Evolutionary conservation across 2,113 vertebrate species (phyloP).

Genomic region (Poecilia latipinna): DNA sequence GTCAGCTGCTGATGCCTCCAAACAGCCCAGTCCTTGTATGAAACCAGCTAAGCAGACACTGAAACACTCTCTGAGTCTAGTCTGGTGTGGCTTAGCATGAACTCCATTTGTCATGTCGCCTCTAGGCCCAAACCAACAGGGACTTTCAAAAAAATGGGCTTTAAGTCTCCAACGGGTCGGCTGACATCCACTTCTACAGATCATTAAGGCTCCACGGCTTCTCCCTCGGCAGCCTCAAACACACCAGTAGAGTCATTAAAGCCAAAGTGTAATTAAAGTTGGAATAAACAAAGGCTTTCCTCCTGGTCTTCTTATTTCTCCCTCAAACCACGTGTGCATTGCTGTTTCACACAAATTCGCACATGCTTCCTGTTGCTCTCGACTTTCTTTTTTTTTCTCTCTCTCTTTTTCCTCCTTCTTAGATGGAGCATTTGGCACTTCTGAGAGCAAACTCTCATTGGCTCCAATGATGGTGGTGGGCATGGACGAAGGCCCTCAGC

Average conservation of each 20-base stretch:
- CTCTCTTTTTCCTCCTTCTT: conserved; percentile 42
- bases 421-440: conserved; percentile 70
- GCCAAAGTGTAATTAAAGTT: conserved; percentile 92
- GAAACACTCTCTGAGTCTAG: conserved; percentile 59
- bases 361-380: conserved; percentile 45
- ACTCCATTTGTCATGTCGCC: conserved; percentile 82
- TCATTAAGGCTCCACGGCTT: conserved; percentile 88
- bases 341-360: conserved; percentile 56
- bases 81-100: conserved; percentile 67
- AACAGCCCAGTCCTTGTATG: conserved; percentile 69
- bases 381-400: conserved; percentile 23
- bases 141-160: conserved; percentile 86
- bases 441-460: conserved; percentile 74
- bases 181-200: conserved; percentile 85
- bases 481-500: conserved; percentile 81
- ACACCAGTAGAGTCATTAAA: conserved; percentile 83
- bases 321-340: conserved; percentile 44
- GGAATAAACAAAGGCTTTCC: conserved; percentile 88
- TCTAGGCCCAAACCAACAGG: conserved; percentile 83
- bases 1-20: conserved; percentile 81
- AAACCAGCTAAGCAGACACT: conserved; percentile 78
- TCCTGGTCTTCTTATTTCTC: conserved; percentile 68
- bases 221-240: conserved; percentile 72
- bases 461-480: conserved; percentile 69
- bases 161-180: conserved; percentile 85